phyloP scores from a whole-genome alignment of 2,113 vertebrate species.

The Anoura caudifer region DNA sequence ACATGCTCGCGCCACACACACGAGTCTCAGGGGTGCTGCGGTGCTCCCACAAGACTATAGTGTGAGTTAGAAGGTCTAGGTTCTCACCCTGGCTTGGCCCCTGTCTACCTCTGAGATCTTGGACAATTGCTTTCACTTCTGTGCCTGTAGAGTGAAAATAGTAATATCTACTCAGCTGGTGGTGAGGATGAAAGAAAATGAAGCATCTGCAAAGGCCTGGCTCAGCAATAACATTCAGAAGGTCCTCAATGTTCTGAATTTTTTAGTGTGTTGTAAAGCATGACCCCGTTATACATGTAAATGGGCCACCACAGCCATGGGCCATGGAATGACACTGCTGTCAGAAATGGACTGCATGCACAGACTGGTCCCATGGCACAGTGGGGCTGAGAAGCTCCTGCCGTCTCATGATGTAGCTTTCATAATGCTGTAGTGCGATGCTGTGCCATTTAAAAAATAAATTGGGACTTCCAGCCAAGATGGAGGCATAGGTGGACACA shows the following conservation, averaged over 20 bases:
- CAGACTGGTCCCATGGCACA: neutral
- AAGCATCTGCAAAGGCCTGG: neutral
- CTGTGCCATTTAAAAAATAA: neutral
- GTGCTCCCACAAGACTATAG: neutral
- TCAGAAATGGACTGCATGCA: neutral
- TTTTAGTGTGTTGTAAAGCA: neutral
- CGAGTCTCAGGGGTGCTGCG: neutral
- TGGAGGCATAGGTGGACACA: no score
- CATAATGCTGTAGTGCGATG: no score
- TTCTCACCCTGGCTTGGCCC: neutral
- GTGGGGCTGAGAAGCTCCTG: neutral
- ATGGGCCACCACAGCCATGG: neutral
- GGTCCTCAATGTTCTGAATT: neutral
- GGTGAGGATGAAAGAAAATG: neutral
- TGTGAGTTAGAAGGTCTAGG: neutral
- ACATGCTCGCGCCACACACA: no score
- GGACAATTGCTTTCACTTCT: neutral
- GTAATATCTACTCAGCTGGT: neutral
- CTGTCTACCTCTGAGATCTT: neutral
- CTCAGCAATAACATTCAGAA: neutral
- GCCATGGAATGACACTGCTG: neutral
- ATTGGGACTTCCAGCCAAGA: no score
- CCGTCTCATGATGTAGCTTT: neutral
- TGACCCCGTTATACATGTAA: fast-evolving
- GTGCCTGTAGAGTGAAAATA: neutral